phyloP scores from a whole-genome alignment of 2,888 invertebrate species.

The Creontiades dilutus region DNA sequence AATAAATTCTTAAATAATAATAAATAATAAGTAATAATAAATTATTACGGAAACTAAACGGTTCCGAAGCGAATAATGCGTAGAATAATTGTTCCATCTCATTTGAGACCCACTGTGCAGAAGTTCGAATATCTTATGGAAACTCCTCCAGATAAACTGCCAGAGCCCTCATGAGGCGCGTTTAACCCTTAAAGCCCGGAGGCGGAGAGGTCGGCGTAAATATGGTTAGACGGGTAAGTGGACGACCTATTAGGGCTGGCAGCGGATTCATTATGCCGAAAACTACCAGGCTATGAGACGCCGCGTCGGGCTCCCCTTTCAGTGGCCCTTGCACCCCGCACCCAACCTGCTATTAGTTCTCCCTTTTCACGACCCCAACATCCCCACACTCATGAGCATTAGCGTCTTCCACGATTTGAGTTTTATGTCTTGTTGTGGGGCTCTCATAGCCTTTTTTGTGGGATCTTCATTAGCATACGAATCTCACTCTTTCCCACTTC shows the following conservation, averaged over 20 bases:
- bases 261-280: constrained; percentile 15
- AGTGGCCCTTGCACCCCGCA: neutral
- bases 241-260: constrained; percentile 1
- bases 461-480: constrained; percentile 10
- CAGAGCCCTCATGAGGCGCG: neutral
- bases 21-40: too few relatives aligned
- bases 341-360: constrained; percentile 10
- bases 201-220: constrained; percentile 22
- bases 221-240: constrained; percentile 11
- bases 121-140: too few relatives aligned
- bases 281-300: constrained; percentile 3
- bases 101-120: too few relatives aligned
- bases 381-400: constrained; percentile 13
- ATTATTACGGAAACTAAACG: too few relatives aligned
- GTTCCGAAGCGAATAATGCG: too few relatives aligned
- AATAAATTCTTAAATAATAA: too few relatives aligned
- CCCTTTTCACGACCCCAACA: constrained; percentile 17
- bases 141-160: neutral
- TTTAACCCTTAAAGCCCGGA: constrained; percentile 20
- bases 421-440: constrained; percentile 18
- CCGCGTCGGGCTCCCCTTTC: neutral
- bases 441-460: neutral
- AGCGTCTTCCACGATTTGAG: constrained; percentile 14
- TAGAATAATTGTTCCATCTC: too few relatives aligned
- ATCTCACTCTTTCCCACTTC: neutral